phyloP scores from a whole-genome alignment of 2,888 invertebrate species.

The Lycophotia porphyrea region DNA sequence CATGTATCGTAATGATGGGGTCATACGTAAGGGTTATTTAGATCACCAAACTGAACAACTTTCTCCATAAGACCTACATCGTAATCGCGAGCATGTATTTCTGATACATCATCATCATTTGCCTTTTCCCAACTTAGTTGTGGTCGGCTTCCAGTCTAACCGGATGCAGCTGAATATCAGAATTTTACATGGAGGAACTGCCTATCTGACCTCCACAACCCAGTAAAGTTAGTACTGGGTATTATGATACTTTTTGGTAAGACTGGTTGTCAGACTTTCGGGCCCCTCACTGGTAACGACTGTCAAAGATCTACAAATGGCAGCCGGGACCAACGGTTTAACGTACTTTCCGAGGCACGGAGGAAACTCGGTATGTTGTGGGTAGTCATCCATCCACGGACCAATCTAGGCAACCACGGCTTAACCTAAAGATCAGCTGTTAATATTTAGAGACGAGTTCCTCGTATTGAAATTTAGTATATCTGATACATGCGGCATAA shows the following conservation, averaged over 20 bases:
- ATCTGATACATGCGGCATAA: neutral
- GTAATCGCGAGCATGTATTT: neutral
- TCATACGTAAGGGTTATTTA: neutral
- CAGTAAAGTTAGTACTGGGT: neutral
- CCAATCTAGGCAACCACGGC: neutral
- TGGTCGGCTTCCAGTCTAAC: neutral
- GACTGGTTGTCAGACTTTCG: neutral
- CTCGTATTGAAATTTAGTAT: neutral
- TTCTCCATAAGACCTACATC: neutral
- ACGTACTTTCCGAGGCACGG: neutral
- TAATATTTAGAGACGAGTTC: neutral
- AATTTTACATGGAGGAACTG: neutral
- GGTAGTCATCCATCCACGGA: neutral
- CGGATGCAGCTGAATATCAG: neutral
- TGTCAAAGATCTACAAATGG: neutral
- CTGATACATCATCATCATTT: no score
- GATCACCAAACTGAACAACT: neutral
- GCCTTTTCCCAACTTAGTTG: neutral
- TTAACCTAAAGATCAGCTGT: neutral
- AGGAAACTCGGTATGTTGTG: no score
- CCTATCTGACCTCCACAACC: neutral
- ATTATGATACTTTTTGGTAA: neutral
- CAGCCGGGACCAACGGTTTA: neutral
- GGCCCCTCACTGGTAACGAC: neutral
- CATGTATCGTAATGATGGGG: no score